Percentiles rank a stretch among this genome's conserved stretches.
phyloP scores from a whole-genome alignment of 2,888 invertebrate genomes.

The Enoplolaimus lenunculus region DNA sequence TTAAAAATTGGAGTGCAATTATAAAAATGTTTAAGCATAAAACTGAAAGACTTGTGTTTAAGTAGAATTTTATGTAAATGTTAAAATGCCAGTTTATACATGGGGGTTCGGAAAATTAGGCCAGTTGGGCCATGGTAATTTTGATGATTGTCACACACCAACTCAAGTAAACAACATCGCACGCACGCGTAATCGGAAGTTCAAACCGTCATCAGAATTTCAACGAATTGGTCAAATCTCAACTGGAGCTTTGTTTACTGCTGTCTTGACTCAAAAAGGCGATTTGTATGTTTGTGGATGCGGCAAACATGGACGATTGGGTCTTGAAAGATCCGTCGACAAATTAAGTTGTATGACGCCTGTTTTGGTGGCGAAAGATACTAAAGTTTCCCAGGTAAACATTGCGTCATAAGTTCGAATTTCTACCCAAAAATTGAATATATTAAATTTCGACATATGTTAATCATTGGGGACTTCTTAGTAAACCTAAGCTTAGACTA shows the following conservation, averaged over 20 bases:
- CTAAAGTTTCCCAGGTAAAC: constrained; percentile 11
- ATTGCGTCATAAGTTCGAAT: too few relatives aligned
- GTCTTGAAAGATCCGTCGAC: constrained; percentile 26
- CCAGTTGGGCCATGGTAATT: constrained; percentile 29
- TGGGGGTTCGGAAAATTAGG: constrained; percentile 31
- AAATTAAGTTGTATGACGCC: too few relatives aligned
- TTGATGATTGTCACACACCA: not conserved
- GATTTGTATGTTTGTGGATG: constrained; percentile 28
- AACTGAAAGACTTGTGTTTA: too few relatives aligned
- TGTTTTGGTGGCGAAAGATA: constrained; percentile 20
- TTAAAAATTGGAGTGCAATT: too few relatives aligned
- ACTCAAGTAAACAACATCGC: too few relatives aligned
- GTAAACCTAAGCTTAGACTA: too few relatives aligned
- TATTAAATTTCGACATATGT: too few relatives aligned
- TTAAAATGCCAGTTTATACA: constrained; percentile 19
- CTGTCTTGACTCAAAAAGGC: constrained; percentile 26
- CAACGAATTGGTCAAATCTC: constrained; percentile 22
- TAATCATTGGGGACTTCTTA: too few relatives aligned
- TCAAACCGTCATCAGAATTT: constrained; percentile 24
- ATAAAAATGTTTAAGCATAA: too few relatives aligned
- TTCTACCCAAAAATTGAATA: too few relatives aligned
- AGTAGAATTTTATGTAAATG: too few relatives aligned
- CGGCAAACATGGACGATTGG: constrained; percentile 32
- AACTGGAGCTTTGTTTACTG: constrained; percentile 30
- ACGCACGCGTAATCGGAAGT: too few relatives aligned